Percentiles rank a stretch among this genome's conserved stretches.
Evolutionary conservation across 2,113 vertebrate species (phyloP).

Genomic region (Erinaceus europaeus): DNA sequence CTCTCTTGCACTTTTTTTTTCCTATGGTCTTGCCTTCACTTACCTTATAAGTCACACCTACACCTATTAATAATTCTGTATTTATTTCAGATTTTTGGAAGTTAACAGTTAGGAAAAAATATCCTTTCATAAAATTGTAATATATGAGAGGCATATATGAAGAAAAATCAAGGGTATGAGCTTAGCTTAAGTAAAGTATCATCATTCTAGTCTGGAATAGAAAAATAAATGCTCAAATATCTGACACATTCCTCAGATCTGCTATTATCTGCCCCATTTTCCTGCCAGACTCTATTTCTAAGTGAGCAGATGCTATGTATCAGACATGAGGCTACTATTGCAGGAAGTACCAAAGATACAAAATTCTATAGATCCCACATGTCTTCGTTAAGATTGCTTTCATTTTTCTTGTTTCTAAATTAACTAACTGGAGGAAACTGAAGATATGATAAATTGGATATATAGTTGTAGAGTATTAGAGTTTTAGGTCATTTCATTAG

Average conservation of each 20-base stretch:
- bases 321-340: not conserved
- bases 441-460: not conserved
- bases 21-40: too few species aligned
- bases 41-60: too few species aligned
- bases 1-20: too few species aligned
- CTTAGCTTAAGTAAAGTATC: conserved; percentile 25
- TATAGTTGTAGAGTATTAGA: not conserved
- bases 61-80: not conserved
- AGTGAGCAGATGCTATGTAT: conserved; percentile 20
- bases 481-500: not conserved
- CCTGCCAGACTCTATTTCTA: conserved; percentile 36
- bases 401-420: not conserved
- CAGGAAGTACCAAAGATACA: not conserved
- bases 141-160: not conserved
- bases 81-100: conserved; percentile 38
- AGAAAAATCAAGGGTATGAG: not conserved
- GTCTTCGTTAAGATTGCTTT: not conserved
- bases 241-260: not conserved
- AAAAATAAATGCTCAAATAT: conserved; percentile 46
- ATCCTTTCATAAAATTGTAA: conserved; percentile 39
- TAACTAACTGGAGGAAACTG: not conserved
- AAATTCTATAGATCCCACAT: not conserved
- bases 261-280: not conserved
- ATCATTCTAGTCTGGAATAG: conserved; percentile 10
- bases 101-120: conserved; percentile 15